Conservation (phyloP, 2,113 vertebrate species). For the Eudyptes chrysolophus region DNA sequence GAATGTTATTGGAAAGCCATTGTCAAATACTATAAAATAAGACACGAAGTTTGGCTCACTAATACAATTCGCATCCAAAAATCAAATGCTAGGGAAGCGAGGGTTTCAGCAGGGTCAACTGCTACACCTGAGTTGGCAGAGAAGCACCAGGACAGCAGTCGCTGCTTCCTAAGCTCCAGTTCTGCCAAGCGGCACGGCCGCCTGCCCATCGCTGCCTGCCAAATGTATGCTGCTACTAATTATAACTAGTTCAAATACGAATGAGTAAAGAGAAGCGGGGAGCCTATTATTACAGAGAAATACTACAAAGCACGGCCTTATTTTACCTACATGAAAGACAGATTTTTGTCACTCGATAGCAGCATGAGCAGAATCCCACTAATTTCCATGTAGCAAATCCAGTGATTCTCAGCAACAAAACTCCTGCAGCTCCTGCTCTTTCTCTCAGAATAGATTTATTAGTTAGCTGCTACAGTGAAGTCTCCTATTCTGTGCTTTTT, state of each 20-base stretch:
- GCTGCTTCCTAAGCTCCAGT: not conserved
- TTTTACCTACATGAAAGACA: not conserved
- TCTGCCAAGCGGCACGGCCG: conserved; percentile 16
- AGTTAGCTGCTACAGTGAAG: not conserved
- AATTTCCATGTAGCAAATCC: not conserved
- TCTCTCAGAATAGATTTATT: not conserved
- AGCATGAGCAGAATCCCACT: not conserved
- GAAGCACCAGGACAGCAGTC: not conserved
- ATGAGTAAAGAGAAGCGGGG: not conserved
- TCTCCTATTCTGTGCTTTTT: not conserved
- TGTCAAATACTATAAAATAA: not conserved
- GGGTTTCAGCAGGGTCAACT: not conserved
- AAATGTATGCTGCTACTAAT: not conserved
- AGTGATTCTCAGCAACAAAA: not conserved
- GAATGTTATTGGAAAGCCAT: not conserved
- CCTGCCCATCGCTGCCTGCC: conserved; percentile 27
- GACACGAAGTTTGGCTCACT: rapidly evolving
- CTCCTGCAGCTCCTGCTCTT: not conserved
- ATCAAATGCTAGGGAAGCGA: not conserved
- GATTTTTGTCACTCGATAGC: not conserved
- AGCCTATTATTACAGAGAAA: conserved; percentile 13
- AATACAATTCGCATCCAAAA: not conserved
- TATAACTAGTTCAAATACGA: not conserved
- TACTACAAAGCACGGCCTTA: not conserved
- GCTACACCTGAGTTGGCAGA: conserved; percentile 38